These are phyloP conservation scores for Phortica okadai DNA, from an alignment of 2,888 invertebrate species.

Conservation along the genomic window DNA sequence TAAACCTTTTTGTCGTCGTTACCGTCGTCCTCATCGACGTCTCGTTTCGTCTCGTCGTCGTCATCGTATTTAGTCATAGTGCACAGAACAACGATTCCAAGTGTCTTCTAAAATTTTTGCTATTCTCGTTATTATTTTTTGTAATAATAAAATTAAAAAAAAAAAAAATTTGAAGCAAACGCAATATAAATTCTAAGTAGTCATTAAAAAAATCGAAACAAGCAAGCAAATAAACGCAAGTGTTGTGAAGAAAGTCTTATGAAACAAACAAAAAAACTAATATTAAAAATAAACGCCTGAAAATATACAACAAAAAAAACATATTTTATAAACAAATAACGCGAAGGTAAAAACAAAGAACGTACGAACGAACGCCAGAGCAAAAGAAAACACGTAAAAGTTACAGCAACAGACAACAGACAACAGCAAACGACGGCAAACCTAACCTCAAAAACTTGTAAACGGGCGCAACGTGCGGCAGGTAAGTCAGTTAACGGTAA, in stretches of 20 bases:
- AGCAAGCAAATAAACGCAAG: conserved; percentile 2
- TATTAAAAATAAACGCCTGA: background rate
- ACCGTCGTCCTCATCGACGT: background rate
- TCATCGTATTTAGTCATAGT: conserved; percentile 12
- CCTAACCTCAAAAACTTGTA: background rate
- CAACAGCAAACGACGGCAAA: background rate
- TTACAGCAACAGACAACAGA: background rate
- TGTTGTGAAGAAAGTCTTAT: conserved; percentile 31
- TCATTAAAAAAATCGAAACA: background rate
- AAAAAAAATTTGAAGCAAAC: background rate
- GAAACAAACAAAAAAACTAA: background rate
- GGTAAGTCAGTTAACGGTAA: background rate
- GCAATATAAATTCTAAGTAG: conserved; percentile 29
- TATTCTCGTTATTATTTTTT: conserved; percentile 12
- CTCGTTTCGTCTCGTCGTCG: background rate
- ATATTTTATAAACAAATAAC: conserved; percentile 14
- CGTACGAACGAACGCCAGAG: background rate
- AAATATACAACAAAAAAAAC: conserved; percentile 21
- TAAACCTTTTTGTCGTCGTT: conserved; percentile 4
- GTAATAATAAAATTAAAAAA: background rate
- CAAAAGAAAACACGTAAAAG: background rate
- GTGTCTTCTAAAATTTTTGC: conserved; percentile 42
- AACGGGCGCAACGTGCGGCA: background rate
- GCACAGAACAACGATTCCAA: conserved; percentile 46
- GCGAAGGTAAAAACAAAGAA: background rate